Base-by-base conservation (phyloP, 2,797 vertebrate genomes). In the Arrhamphus sclerolepis region DNA sequence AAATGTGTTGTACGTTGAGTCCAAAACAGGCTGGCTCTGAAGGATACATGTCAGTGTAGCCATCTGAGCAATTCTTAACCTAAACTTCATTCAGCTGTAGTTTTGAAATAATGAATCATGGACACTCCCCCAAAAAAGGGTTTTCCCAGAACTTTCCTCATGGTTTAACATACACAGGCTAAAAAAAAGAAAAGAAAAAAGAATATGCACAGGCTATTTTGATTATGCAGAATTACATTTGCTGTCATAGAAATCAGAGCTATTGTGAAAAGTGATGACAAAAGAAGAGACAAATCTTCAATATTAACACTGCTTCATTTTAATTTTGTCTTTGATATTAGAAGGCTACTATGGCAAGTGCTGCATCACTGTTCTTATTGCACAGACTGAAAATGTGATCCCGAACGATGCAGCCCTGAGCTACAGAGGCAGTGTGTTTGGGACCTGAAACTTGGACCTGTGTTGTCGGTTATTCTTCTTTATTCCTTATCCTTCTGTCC, bases 381-480 rank as follows among this genome's bases (percentile, higher is more conserved):
- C 4, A 13, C 24, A 24, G 16, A 44, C 17, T 34, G 48, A 26
- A 65, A 38, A 40, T 0, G 70, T 72, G n/a, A 57, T 21, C 28
- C 20, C 21, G 43, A 20, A 20, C 38, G 43, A 53, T 41, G 68
- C 54, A 56, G 46, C 52, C 51, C 21, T 70, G 39, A 31, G 59
- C 51, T 71, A 39, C 70, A 64, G 64, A 62, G 59, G 34, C 70
- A 64, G 59, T 56, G 56, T 76, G 75, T 77, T 77, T 66, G 74
- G 62, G 67, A 69, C 53, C 69, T 79, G 40, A 73, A 61, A 44
- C 47, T 66, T 67, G 28, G 70, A 70, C 48, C 14, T 14, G 19
- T 62, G 50, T 26, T 48, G 39, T 46, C 62, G 63, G 46, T 42
- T 47, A 18, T 70, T 63, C n/a, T 72, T 63, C 43, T 66, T 52